Base-by-base conservation (phyloP, 2,888 invertebrate genomes). In the Ichneumon xanthorius region DNA sequence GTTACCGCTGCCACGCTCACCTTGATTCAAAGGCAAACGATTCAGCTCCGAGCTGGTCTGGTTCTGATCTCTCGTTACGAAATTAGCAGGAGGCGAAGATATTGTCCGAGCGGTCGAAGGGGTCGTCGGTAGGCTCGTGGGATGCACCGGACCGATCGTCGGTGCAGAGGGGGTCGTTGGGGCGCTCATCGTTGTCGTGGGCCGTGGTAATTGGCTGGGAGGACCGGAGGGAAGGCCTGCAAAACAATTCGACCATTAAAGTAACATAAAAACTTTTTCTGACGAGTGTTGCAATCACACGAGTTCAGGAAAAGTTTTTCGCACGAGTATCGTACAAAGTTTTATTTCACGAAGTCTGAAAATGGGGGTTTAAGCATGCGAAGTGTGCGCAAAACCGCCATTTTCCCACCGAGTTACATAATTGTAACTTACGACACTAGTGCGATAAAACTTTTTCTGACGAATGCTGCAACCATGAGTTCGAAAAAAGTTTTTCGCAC, bases 121-220 rank as follows among this genome's bases (percentile, higher is more conserved):
- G 75, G 93, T 93, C 72, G 92, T 89, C 16, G 93, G 93, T 68
- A 93, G 89, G 76, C 90, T 91, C 33, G 88, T 87, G 67, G 91
- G 89, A 45, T 88, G 86, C 45, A 89, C 84, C 70, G 87, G 87
- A 72, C 86, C 87, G 37, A 88, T 88, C 50, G 90, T 50, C 26
- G 92, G 90, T 61, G 89, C 89, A 30, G 91, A 92, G 26, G 93
- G 93, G 30, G 93, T 93, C 80, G 91, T 92, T 65, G 93, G 92
- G 11, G 93, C 93, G 88, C 93, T 93, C 92, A 91, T 92, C 67
- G 92, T 91, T 89, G 92, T 92, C 89, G 92, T 91, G 14, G 92
- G 92, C 48, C 91, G 90, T 40, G 92, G 89, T 63, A 91, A 85
- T 79, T 92, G 93, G 87, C 90, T 92, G 37, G 91, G 88, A 58